Evolutionary conservation across 2,113 vertebrate genomes (phyloP), one percentile per base, ranked within the genome.

Genomic region (Phycodurus eques): DNA sequence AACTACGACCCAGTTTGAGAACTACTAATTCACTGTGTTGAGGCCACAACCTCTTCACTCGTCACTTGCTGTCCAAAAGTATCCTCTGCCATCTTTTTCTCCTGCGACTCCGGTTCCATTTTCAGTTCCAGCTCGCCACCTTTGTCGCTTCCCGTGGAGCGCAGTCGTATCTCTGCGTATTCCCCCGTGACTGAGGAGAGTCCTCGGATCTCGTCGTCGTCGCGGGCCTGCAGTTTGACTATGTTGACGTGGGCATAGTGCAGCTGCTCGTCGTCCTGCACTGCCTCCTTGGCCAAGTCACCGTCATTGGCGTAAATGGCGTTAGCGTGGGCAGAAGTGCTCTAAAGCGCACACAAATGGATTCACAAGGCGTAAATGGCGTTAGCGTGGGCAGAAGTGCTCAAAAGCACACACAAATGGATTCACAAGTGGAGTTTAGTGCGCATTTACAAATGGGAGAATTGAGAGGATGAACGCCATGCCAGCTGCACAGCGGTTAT

Each of bases 191-290:
- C 71, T 54, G 75, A 74, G 22, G 13, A 56, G 54, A 68, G 61
- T 19, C 72, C 78, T 63, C 65, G 67, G 31, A 82, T 60, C 49
- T 74, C 75, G 14, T 13, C 75, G 12, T 53, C 66, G 8, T 22
- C 43, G 1, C n/a, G 65, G 8, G 4, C 51, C 49, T 79, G 72
- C 22, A 70, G 60, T 71, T 84, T 8, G 67, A 19, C 54, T 20
- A 86, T 81, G 62, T 85, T 68, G 44, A 79, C 61, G 2, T 66
- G 20, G 49, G 64, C 72, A 2, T 75, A 71, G 56, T 78, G 67
- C 22, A 83, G n/a, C 8, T 27, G 1, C 3, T 85, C 75, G 0
- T 68, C 61, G 8, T 71, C 20, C 12, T 8, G 3, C 62, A 46
- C 0, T 60, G 53, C 27, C 63, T 51, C 67, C 46, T 5, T 46